These are phyloP conservation scores for Triplophysa dalaica DNA, from an alignment of 2,113 vertebrate genomes.

Conservation along the genomic window DNA sequence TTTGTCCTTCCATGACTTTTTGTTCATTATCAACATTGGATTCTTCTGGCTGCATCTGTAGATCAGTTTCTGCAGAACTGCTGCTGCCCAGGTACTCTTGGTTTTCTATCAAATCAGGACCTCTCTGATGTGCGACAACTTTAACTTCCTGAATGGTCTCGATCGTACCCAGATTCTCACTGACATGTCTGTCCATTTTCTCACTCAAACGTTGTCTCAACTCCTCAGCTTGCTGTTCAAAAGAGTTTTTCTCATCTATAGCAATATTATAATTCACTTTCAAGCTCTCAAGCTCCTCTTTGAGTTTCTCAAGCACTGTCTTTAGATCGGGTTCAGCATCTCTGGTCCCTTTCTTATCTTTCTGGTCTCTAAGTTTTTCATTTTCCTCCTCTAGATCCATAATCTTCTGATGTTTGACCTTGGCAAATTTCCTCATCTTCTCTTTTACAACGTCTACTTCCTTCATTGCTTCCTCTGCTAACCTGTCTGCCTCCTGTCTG, in stretches of 20 bases:
- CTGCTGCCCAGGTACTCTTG: conserved; percentile 43
- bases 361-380: conserved; percentile 77
- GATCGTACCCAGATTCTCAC: conserved; percentile 38
- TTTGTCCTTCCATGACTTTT: conserved; percentile 47
- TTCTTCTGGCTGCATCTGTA: background rate
- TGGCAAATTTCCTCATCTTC: conserved; percentile 96
- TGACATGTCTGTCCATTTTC: conserved; percentile 58
- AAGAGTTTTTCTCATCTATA: conserved; percentile 60
- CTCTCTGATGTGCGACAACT: conserved; percentile 52
- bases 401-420: conserved; percentile 96
- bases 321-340: conserved; percentile 61
- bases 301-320: conserved; percentile 58
- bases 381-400: conserved; percentile 93
- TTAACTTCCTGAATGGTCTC: conserved; percentile 56
- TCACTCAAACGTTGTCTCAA: conserved; percentile 68
- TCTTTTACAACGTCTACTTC: conserved; percentile 89
- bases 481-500: conserved; percentile 78
- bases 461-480: conserved; percentile 78
- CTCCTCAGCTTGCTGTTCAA: conserved; percentile 61
- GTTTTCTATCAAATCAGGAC: conserved; percentile 39
- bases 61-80: conserved; percentile 38
- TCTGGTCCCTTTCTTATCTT: conserved; percentile 56
- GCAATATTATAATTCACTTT: conserved; percentile 61
- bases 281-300: conserved; percentile 59
- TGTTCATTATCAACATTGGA: conserved; percentile 13